Evolutionary conservation across 2,797 vertebrate genomes (phyloP).

Genomic region (Gephyroberyx darwinii): DNA sequence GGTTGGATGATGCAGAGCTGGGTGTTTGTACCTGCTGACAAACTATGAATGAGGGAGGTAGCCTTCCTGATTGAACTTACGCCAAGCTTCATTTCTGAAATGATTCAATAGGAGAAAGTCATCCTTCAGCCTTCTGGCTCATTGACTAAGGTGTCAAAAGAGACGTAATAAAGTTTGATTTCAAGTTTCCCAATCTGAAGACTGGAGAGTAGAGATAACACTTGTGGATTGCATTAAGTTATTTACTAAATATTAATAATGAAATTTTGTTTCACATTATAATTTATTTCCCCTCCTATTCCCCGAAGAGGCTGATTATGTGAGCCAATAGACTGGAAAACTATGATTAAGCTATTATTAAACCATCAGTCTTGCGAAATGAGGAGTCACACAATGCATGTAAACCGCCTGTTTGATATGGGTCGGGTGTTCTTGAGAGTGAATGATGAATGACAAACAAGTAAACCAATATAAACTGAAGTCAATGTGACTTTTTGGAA

Average conservation of each 20-base stretch:
- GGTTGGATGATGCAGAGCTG: no score
- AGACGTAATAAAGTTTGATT: slow-evolving; percentile 37
- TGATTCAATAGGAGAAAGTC: slow-evolving; percentile 30
- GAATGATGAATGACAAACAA: background rate
- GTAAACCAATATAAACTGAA: background rate
- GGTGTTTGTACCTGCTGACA: no score
- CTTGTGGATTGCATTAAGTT: slow-evolving; percentile 3
- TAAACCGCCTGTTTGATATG: slow-evolving; percentile 1
- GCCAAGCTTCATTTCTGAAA: background rate
- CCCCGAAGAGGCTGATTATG: slow-evolving; percentile 1
- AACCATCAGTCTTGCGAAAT: slow-evolving; percentile 14
- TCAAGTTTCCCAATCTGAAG: slow-evolving; percentile 39
- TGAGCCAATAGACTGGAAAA: slow-evolving; percentile 16
- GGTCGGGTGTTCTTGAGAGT: background rate
- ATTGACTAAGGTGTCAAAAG: slow-evolving; percentile 52
- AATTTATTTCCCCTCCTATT: slow-evolving; percentile 21
- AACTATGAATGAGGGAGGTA: no score
- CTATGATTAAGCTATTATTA: slow-evolving; percentile 14
- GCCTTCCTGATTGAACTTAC: no score
- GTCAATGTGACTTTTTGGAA: background rate
- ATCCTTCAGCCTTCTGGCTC: slow-evolving; percentile 29
- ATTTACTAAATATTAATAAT: slow-evolving; percentile 36
- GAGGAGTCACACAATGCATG: slow-evolving; percentile 9
- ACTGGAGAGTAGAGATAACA: slow-evolving; percentile 33
- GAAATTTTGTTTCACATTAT: slow-evolving; percentile 11